Evolutionary conservation across 2,888 invertebrate genomes (phyloP), one percentile per base, ranked within the genome.

Genomic region (Drosophila acutilabella): DNA sequence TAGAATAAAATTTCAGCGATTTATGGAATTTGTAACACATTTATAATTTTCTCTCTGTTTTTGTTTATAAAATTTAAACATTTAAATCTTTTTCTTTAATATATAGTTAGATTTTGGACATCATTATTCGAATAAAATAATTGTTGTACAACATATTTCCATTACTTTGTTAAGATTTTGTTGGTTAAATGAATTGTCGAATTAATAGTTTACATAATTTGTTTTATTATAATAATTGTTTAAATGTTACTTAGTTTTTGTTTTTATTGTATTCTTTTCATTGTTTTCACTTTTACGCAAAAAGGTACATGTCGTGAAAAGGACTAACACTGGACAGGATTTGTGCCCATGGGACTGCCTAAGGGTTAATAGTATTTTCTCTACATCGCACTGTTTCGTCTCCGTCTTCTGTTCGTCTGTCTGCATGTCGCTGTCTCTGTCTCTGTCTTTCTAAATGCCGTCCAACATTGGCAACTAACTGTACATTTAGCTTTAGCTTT

Each of bases 271-370:
- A 81, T 85, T 88, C 77, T 72, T 90, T 90, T 77, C 89, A 85
- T 87, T 89, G 78, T 80, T 89, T 90, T 81, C 81, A 84, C 83
- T 79, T 75, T 80, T 73, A 76, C 78, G 81, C 81, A 90, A 83
- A 90, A 80, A 90, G 89, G 90, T 89, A 90, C 90, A 78, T 89
- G 71, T 80, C 71, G 85, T 85, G 90, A 89, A 89, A 85, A 89
- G 81, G 90, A 87, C 81, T 86, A 80, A 78, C 56, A 54, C 77
- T 76, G 80, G 70, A 52, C 71, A 75, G 60, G 59, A 69, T 50
- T 51, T 44, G 58, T 48, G 54, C 58, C 76, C 47, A 42, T 47
- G 68, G 74, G 81, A 61, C 62, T 38, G 62, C 38, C 66, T 66
- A 58, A 44, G 75, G 64, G 58, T 67, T 51, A 68, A 77, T 68